These are phyloP conservation scores for Blennius ocellaris DNA, from an alignment of 2,113 vertebrate species.

Conservation along the genomic window DNA sequence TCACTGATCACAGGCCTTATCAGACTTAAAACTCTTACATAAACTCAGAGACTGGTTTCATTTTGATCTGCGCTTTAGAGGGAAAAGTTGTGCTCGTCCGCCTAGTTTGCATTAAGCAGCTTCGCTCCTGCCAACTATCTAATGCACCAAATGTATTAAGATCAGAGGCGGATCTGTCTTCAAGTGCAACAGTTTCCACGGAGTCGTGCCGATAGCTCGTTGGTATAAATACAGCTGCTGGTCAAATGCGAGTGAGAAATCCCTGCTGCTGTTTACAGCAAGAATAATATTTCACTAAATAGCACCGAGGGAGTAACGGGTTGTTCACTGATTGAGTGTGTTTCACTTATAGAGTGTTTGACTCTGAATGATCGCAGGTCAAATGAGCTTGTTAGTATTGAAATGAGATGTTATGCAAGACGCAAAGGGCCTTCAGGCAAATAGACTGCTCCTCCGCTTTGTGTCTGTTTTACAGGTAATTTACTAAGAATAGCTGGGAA, in stretches of 20 bases:
- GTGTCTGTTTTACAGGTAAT: too few species aligned
- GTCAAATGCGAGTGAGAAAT: conserved; percentile 18
- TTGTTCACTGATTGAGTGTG: conserved; percentile 4
- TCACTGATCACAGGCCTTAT: conserved; percentile 63
- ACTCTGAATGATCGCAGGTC: neutral
- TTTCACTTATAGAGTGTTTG: neutral
- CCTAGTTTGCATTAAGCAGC: conserved; percentile 51
- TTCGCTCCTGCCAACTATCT: conserved; percentile 42
- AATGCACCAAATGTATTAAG: conserved; percentile 27
- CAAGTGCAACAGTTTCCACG: neutral
- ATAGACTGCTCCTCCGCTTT: too few species aligned
- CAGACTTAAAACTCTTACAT: conserved; percentile 50
- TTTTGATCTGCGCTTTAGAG: conserved; percentile 59
- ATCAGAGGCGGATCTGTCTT: conserved; percentile 54
- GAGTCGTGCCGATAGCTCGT: conserved; percentile 10
- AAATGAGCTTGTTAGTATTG: too few species aligned
- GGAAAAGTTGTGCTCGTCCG: conserved; percentile 39
- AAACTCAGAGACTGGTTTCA: conserved; percentile 61
- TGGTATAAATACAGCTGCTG: conserved; percentile 25
- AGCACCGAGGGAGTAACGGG: neutral
- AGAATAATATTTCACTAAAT: conserved; percentile 12
- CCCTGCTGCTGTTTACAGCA: conserved; percentile 40
- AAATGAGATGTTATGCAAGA: too few species aligned
- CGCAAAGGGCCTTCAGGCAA: too few species aligned
- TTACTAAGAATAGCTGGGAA: too few species aligned